A percentile compares a stretch with the other conserved stretches of the same genome.
phyloP scores from a whole-genome alignment of 1,140 invertebrate genomes.

The Cyphomyrmex costatus region DNA sequence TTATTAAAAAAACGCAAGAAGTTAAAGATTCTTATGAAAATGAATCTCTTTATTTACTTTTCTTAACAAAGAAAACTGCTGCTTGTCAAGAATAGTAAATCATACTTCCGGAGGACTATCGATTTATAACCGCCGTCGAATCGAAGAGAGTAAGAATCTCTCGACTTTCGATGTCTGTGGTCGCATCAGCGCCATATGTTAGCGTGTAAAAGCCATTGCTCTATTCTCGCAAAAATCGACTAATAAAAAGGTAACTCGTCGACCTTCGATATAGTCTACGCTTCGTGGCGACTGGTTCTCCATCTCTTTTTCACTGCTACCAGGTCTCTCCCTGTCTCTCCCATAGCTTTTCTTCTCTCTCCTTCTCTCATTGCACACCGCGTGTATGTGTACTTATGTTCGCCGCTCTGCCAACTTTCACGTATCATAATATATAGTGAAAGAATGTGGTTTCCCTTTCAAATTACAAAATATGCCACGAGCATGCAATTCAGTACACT shows the following conservation, averaged over 20 bases:
- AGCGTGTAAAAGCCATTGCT: conserved; percentile 73
- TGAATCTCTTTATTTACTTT: conserved; percentile 2
- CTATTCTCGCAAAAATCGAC: conserved; percentile 78
- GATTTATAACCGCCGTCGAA: conserved; percentile 37
- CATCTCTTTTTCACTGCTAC: conserved; percentile 40
- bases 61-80: not conserved
- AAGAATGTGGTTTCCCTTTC: conserved; percentile 86
- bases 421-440: conserved; percentile 85
- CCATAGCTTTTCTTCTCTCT: conserved; percentile 45
- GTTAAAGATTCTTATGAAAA: not conserved
- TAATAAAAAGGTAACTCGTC: conserved; percentile 82
- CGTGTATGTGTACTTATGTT: conserved; percentile 21
- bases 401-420: conserved; percentile 82
- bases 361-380: conserved; percentile 31
- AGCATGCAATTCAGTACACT: conserved; percentile 69
- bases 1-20: not conserved
- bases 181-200: conserved; percentile 77
- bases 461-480: conserved; percentile 85
- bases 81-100: not conserved
- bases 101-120: conserved; percentile 41
- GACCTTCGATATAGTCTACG: conserved; percentile 84
- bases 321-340: conserved; percentile 1
- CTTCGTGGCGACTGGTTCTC: conserved; percentile 71
- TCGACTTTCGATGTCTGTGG: conserved; percentile 50
- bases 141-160: conserved; percentile 67